Base-by-base conservation (phyloP, 2,113 vertebrate species). In the Prionailurus viverrinus region DNA sequence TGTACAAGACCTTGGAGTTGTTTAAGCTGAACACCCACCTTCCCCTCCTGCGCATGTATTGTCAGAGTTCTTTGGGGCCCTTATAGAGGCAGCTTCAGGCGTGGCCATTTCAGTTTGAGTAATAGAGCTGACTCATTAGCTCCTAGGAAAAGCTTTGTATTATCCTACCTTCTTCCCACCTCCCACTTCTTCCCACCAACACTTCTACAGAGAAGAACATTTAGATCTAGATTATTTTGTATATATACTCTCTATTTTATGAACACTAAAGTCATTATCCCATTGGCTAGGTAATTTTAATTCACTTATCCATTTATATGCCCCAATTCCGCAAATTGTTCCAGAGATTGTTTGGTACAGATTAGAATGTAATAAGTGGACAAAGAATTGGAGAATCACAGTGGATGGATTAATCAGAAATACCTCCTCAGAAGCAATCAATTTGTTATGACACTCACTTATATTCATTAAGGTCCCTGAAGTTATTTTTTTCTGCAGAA, bases 151-250 rank as follows among this genome's bases (percentile, higher is more conserved):
- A 58, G 48, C 61, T 90, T 82, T 58, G 80, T 88, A 88, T 93
- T 51, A 15, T 51, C 16, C 41, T 63, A 58, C 33, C 41, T 93
- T 55, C 18, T 87, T 9, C 25, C 41, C 3, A 61, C 36, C 14
- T 45, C 92, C 80, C 19, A 79, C 48, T 5, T 79, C 88, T 84
- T 84, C 84, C 91, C 27, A 93, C 51, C 11, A 78, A 41, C 19
- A 51, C 18, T 13, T 74, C 88, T 83, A 79, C 27, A 79, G 68
- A 82, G 33, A 68, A 93, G 93, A 92, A 87, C 65, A 66, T 83
- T 95, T 87, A 92, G 74, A 94, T 95, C 53, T 55, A 80, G 61
- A 81, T 78, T 86, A 96, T 96, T 96, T 91, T 55, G 23, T 16
- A 1, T 96, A 63, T 68, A 45, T 71, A 33, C 5, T 80, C 95